Conservation (phyloP, 1,140 invertebrate genomes). For the Panagrolaimus sp. region DNA sequence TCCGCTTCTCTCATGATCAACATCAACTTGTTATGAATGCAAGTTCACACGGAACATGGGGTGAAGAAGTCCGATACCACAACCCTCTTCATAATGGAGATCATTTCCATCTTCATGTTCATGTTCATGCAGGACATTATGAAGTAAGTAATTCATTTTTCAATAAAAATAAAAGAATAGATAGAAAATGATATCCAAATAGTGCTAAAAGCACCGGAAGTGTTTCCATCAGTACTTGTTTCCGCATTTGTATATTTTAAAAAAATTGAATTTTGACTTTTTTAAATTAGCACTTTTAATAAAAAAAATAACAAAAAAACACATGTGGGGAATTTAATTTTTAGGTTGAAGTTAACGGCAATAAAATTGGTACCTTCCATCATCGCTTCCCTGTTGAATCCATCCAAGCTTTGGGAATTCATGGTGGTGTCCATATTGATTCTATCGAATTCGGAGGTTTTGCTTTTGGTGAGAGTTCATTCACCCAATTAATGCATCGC, state of each 20-base stretch:
- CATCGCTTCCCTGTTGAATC: slow-evolving; percentile 4
- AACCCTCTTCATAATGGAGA: slow-evolving; percentile 5
- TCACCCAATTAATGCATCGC: background rate
- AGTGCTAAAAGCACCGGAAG: too few species aligned
- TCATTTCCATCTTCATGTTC: slow-evolving; percentile 3
- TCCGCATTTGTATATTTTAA: too few species aligned
- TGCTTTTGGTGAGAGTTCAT: background rate
- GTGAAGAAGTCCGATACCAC: background rate
- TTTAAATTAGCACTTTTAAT: too few species aligned
- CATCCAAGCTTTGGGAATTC: slow-evolving; percentile 2
- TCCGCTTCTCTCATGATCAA: slow-evolving; percentile 1
- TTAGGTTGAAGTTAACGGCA: slow-evolving; percentile 1
- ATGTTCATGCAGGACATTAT: slow-evolving; percentile 7
- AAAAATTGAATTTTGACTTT: too few species aligned
- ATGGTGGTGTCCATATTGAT: slow-evolving; percentile 1
- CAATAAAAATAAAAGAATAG: too few species aligned
- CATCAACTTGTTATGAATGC: slow-evolving; percentile 10
- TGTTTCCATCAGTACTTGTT: too few species aligned
- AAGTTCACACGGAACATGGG: background rate
- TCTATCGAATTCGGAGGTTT: slow-evolving; percentile 2
- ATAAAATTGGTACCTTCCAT: background rate
- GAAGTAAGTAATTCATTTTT: background rate
- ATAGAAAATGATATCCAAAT: too few species aligned
- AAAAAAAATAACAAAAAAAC: background rate
- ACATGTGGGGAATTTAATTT: background rate